Percentiles rank a stretch among this genome's conserved stretches.
Conservation (phyloP, 2,113 vertebrate genomes). For the Myotis yumanensis region DNA sequence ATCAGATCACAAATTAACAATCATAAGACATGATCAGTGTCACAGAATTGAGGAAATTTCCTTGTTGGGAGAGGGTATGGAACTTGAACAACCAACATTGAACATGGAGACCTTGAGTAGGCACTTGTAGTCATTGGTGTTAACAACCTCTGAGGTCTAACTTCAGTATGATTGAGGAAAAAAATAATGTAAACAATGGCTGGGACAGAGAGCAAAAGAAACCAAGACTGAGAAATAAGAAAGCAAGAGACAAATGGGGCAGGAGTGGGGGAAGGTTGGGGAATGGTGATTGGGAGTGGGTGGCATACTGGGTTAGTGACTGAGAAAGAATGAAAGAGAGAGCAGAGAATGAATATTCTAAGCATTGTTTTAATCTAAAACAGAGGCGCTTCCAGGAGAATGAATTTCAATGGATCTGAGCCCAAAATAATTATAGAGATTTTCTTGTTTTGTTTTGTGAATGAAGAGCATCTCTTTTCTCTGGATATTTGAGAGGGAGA, state of each 20-base stretch:
- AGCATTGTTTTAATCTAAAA: slow-evolving; percentile 71
- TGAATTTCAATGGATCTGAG: slow-evolving; percentile 72
- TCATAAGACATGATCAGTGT: background rate
- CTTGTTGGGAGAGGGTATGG: background rate
- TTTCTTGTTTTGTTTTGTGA: slow-evolving; percentile 82
- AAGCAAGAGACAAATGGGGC: slow-evolving; percentile 26
- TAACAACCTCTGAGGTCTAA: slow-evolving; percentile 13
- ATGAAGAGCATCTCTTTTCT: slow-evolving; percentile 78
- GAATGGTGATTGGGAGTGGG: background rate
- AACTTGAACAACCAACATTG: background rate
- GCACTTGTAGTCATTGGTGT: background rate
- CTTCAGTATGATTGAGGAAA: slow-evolving; percentile 29
- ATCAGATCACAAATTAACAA: slow-evolving; percentile 19
- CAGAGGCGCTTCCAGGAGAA: slow-evolving; percentile 62
- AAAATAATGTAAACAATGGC: slow-evolving; percentile 44
- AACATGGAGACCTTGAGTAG: slow-evolving; percentile 23
- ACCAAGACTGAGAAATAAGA: slow-evolving; percentile 44
- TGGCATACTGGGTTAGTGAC: slow-evolving; percentile 17
- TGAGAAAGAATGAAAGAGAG: slow-evolving; percentile 32
- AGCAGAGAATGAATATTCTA: slow-evolving; percentile 71
- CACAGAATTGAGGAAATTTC: background rate
- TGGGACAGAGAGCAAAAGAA: slow-evolving; percentile 31
- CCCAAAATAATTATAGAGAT: slow-evolving; percentile 80
- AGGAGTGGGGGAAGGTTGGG: background rate
- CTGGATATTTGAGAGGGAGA: background rate